Percentiles rank a stretch among this genome's conserved stretches.
phyloP scores from a whole-genome alignment of 2,888 invertebrate genomes.

The Drosophila dives region DNA sequence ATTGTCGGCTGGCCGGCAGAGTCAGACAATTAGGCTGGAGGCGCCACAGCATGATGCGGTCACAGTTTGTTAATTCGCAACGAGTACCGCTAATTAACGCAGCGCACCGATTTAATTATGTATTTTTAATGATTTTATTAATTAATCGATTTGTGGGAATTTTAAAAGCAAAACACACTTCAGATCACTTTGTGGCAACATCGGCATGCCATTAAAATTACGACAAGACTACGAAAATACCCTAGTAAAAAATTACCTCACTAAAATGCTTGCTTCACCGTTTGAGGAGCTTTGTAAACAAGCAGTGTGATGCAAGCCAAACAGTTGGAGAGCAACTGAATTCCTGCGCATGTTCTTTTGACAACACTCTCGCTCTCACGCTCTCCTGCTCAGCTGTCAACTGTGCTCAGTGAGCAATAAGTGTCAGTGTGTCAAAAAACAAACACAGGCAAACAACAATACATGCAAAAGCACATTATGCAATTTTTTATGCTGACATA shows the following conservation, averaged over 20 bases:
- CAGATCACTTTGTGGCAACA: conserved; percentile 26
- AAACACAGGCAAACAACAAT: conserved; percentile 19
- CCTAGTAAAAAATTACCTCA: not conserved
- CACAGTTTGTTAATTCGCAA: conserved; percentile 73
- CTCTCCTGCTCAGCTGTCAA: conserved; percentile 35
- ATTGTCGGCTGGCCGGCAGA: conserved; percentile 8
- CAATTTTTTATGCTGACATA: conserved; percentile 68
- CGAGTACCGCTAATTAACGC: conserved; percentile 74
- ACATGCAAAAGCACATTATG: conserved; percentile 61
- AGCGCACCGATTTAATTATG: conserved; percentile 62
- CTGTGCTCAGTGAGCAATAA: conserved; percentile 58
- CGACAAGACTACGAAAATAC: conserved; percentile 27
- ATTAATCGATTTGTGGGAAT: conserved; percentile 56
- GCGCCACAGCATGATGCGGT: conserved; percentile 63
- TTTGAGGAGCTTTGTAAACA: conserved; percentile 70
- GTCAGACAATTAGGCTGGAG: conserved; percentile 34
- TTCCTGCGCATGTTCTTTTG: conserved; percentile 55
- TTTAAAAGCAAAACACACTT: conserved; percentile 61
- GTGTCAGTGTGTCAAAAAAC: conserved; percentile 82
- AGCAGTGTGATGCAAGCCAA: conserved; percentile 44
- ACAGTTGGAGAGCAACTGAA: conserved; percentile 53
- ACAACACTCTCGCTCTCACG: conserved; percentile 7
- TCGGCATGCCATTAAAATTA: conserved; percentile 4
- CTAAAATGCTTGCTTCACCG: conserved; percentile 17
- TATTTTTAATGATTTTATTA: conserved; percentile 41